Conservation (phyloP, 2,888 invertebrate species). For the Drosophila glabriapex region DNA sequence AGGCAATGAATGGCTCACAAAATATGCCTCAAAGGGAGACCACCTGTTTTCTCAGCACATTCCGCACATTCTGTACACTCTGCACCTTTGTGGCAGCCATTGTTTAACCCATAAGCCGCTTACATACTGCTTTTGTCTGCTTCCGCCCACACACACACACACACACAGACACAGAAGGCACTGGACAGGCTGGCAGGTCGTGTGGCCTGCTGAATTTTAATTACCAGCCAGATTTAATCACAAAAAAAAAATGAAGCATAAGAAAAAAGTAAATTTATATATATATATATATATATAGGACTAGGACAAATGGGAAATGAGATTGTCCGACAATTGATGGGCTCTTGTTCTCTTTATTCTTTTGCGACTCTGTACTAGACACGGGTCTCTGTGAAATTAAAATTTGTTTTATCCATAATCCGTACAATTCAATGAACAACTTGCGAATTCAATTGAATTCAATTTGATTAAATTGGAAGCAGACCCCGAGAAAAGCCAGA, state of each 20-base stretch:
- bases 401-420: slow-evolving; percentile 77
- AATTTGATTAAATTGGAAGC: slow-evolving; percentile 71
- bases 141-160: slow-evolving; percentile 12
- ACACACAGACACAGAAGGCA: slow-evolving; percentile 3
- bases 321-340: slow-evolving; percentile 35
- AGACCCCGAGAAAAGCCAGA: slow-evolving; percentile 20
- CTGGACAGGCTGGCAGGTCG: slow-evolving; percentile 10
- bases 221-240: slow-evolving; percentile 67
- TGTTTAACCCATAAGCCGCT: slow-evolving; percentile 64
- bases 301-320: slow-evolving; percentile 16
- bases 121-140: slow-evolving; percentile 23
- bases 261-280: background rate
- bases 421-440: slow-evolving; percentile 73
- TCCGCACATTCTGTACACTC: background rate
- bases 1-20: background rate
- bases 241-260: slow-evolving; percentile 23
- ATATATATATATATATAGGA: background rate
- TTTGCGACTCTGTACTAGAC: background rate
- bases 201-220: slow-evolving; percentile 58
- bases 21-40: slow-evolving; percentile 16
- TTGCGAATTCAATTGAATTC: slow-evolving; percentile 75
- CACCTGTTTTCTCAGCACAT: slow-evolving; percentile 1
- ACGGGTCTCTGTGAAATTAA: slow-evolving; percentile 64
- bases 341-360: background rate
- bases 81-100: slow-evolving; percentile 27